Evolutionary conservation across 2,888 invertebrate species (phyloP).

Genomic region (Boloria selene): DNA sequence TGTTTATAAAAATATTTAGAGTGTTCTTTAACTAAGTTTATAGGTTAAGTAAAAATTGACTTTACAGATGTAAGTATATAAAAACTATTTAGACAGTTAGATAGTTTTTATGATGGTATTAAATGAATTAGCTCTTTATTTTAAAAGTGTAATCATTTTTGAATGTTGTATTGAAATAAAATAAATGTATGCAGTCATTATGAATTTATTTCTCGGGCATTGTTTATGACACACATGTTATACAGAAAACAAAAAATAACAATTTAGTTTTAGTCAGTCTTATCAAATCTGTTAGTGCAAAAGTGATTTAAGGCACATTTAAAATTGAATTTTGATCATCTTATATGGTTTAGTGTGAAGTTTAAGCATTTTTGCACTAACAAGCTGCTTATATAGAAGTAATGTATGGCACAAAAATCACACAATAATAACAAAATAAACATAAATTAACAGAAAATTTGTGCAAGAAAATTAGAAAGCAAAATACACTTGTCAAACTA

Average conservation of each 20-base stretch:
- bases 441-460: conserved; percentile 8
- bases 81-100: too few relatives aligned
- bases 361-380: conserved; percentile 11
- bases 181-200: conserved; percentile 3
- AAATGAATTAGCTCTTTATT: neutral
- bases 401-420: conserved; percentile 27
- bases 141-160: neutral
- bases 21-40: too few relatives aligned
- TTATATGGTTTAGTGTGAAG: too few relatives aligned
- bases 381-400: conserved; percentile 1
- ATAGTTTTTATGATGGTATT: too few relatives aligned
- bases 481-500: conserved; percentile 1
- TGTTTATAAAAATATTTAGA: too few relatives aligned
- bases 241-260: conserved; percentile 28
- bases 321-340: neutral
- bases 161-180: neutral
- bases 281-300: conserved; percentile 21
- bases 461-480: conserved; percentile 11
- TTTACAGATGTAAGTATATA: too few relatives aligned
- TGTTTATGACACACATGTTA: conserved; percentile 8
- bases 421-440: conserved; percentile 22
- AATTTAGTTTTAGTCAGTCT: conserved; percentile 33
- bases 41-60: too few relatives aligned
- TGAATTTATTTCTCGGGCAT: conserved; percentile 11
- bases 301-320: conserved; percentile 6